Percentiles rank a stretch among this genome's conserved stretches.
Evolutionary conservation across 2,113 vertebrate species (phyloP).

Genomic region (Oophaga pumilio): DNA sequence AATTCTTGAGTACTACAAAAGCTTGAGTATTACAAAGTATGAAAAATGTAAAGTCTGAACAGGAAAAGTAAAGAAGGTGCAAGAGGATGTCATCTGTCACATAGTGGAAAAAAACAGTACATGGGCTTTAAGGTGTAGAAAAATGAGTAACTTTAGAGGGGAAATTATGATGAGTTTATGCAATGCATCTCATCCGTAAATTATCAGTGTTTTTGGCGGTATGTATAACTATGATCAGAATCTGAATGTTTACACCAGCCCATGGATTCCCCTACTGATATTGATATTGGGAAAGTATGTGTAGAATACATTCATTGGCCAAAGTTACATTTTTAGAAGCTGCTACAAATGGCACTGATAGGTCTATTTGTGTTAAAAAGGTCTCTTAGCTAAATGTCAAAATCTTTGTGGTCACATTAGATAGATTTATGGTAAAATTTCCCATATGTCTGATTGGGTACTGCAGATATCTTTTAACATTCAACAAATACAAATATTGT

Average conservation of each 20-base stretch:
- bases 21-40: not conserved
- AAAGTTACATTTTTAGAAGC: no score
- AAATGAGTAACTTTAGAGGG: not conserved
- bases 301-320: no score
- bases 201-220: not conserved
- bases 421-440: no score
- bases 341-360: no score
- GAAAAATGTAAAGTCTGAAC: not conserved
- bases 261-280: not conserved
- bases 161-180: not conserved
- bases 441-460: no score
- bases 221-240: not conserved
- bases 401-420: no score
- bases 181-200: not conserved
- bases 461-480: no score
- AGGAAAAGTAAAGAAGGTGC: not conserved
- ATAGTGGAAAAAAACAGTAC: not conserved
- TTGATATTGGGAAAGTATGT: not conserved
- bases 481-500: no score
- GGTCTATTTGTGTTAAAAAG: no score
- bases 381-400: no score
- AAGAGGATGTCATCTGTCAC: not conserved
- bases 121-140: not conserved
- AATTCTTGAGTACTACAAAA: not conserved
- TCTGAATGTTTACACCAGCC: not conserved